Conservation (phyloP, 2,113 vertebrate species). For the human (Homo sapiens) region GRCh38 chr5:132185501-132186000, state of each 20-base stretch:
- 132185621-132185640: slow-evolving; percentile 32
- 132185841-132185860: neutral
- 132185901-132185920: neutral
- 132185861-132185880: neutral
- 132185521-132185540: slow-evolving; percentile 19
- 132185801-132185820: neutral
- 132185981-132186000: neutral
- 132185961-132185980: neutral
- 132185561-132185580: neutral
- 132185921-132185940: slow-evolving; percentile 16
- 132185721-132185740: slow-evolving; percentile 24
- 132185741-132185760: neutral
- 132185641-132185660: neutral
- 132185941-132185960: neutral
- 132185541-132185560: neutral
- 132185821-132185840: neutral
- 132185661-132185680: neutral
- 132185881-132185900: slow-evolving; percentile 6
- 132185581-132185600: neutral
- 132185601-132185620: neutral
- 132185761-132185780: slow-evolving; percentile 25
- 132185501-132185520: neutral
- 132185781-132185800: neutral
- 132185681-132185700: neutral
- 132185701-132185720: neutral